These are phyloP conservation scores for Rhinoraja longicauda DNA, from an alignment of 2,797 vertebrate genomes.

Conservation along the genomic window DNA sequence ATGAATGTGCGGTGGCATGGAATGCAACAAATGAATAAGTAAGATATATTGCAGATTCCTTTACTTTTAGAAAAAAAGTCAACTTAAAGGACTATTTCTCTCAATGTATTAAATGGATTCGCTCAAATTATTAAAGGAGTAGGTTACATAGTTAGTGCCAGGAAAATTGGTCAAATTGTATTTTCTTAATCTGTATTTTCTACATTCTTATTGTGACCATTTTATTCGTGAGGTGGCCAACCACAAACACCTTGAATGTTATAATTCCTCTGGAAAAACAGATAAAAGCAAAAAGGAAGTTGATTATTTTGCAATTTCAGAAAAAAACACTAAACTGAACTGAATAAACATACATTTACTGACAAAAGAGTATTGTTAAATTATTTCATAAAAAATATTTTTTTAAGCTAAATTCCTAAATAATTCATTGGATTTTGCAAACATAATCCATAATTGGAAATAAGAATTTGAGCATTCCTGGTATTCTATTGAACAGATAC, in stretches of 20 bases:
- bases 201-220: background rate
- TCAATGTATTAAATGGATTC: background rate
- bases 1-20: no score
- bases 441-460: background rate
- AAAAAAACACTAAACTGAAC: no score
- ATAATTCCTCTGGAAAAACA: background rate
- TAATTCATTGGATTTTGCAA: background rate
- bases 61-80: background rate
- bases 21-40: background rate
- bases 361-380: background rate
- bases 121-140: background rate
- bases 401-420: background rate
- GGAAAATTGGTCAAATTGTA: background rate
- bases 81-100: background rate
- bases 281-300: conserved; percentile 2
- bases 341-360: background rate
- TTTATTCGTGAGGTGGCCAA: background rate
- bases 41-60: background rate
- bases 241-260: conserved; percentile 4
- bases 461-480: background rate
- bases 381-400: background rate
- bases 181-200: background rate
- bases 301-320: conserved; percentile 22
- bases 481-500: background rate
- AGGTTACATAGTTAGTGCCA: background rate